phyloP scores from a whole-genome alignment of 2,797 vertebrate genomes.

The Gadopsis marmoratus region DNA sequence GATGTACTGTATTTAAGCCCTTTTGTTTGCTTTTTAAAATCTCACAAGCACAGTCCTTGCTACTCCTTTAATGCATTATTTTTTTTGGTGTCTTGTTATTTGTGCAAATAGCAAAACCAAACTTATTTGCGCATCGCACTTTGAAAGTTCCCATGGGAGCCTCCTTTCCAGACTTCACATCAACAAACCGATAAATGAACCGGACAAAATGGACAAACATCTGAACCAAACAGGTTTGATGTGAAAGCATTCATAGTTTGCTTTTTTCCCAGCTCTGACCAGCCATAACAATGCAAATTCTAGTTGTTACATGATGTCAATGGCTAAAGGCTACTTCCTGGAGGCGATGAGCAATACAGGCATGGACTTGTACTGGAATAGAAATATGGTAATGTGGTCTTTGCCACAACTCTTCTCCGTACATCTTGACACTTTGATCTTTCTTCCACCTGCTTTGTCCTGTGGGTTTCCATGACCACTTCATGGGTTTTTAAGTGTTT shows the following conservation, averaged over 20 bases:
- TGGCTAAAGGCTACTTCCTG: conserved; percentile 21
- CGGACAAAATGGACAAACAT: not conserved
- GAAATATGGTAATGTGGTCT: conserved; percentile 9
- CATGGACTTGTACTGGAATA: conserved; percentile 21
- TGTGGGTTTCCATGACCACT: not conserved
- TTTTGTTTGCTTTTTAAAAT: too few species aligned
- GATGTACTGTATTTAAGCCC: too few species aligned
- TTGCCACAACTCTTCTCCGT: not conserved
- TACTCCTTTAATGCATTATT: not conserved
- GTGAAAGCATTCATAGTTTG: not conserved
- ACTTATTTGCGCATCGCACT: not conserved
- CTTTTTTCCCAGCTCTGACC: conserved; percentile 26
- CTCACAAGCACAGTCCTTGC: too few species aligned
- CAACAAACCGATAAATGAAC: not conserved
- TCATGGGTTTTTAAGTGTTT: not conserved
- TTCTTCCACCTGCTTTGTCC: not conserved
- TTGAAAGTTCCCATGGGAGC: not conserved
- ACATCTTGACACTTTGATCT: not conserved
- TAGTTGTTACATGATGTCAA: conserved; percentile 45
- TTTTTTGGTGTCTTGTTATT: not conserved
- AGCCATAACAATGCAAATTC: conserved; percentile 30
- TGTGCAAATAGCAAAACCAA: too few species aligned
- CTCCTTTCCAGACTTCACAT: not conserved
- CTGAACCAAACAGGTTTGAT: not conserved
- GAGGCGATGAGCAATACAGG: conserved; percentile 9